Percentiles rank a stretch among this genome's conserved stretches.
These are phyloP conservation scores for Sarcophaga caerulescens DNA, from an alignment of 2,888 invertebrate species.

Conservation along the genomic window DNA sequence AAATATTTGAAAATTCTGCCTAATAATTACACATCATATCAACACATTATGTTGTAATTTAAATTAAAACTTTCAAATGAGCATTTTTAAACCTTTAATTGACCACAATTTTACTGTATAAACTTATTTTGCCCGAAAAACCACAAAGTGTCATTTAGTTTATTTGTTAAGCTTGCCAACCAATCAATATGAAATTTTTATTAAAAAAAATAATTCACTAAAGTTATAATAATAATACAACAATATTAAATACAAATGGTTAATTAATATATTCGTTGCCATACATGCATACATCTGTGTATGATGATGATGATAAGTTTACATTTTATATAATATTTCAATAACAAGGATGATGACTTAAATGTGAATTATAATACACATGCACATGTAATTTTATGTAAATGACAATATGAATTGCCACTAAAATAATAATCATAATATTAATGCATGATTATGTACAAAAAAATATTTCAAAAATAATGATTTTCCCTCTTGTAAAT, in stretches of 20 bases:
- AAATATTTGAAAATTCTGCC: too few relatives aligned
- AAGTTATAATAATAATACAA: background rate
- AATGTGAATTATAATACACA: background rate
- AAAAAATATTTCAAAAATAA: background rate
- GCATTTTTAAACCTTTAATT: too few relatives aligned
- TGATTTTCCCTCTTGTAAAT: background rate
- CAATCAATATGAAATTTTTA: too few relatives aligned
- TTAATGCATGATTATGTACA: background rate
- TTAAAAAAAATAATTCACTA: too few relatives aligned
- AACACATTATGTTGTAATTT: too few relatives aligned
- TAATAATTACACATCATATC: too few relatives aligned
- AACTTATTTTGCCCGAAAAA: too few relatives aligned
- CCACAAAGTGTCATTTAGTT: too few relatives aligned
- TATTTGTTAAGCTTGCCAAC: too few relatives aligned
- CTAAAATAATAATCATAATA: background rate
- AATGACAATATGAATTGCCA: background rate
- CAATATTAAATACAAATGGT: background rate
- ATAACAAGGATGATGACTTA: background rate
- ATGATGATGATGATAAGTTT: constrained; percentile 29
- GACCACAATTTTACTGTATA: too few relatives aligned
- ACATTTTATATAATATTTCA: constrained; percentile 2
- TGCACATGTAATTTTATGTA: background rate
- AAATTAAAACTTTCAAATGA: too few relatives aligned
- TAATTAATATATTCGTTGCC: background rate
- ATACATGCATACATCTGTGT: background rate